phyloP scores from a whole-genome alignment of 2,888 invertebrate species.

The Lacanobia oleracea region DNA sequence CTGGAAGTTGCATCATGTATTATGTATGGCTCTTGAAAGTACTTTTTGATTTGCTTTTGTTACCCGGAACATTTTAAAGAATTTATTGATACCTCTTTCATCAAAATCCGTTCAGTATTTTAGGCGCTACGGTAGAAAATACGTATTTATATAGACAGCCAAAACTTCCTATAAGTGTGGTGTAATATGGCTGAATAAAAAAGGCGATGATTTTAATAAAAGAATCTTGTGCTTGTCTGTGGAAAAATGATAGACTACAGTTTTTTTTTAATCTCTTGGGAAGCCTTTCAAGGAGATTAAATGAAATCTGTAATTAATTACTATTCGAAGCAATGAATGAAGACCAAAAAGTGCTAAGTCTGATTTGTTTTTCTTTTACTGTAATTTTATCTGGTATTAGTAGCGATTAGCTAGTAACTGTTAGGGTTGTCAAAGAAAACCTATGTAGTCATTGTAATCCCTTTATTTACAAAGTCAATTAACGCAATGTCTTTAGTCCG shows the following conservation, averaged over 20 bases:
- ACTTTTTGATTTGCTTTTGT: neutral
- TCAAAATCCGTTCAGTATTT: no score
- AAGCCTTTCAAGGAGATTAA: constrained; percentile 11
- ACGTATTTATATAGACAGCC: no score
- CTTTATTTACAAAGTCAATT: neutral
- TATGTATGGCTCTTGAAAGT: neutral
- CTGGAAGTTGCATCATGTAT: neutral
- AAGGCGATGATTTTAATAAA: no score
- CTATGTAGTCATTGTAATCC: no score
- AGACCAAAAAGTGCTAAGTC: constrained; percentile 37
- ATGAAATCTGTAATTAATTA: neutral
- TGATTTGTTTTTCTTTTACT: constrained; percentile 20
- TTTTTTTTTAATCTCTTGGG: constrained; percentile 1
- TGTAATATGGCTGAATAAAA: neutral
- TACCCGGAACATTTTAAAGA: no score
- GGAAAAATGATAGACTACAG: neutral
- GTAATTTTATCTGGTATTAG: constrained; percentile 2
- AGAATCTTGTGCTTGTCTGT: neutral
- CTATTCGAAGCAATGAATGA: constrained; percentile 27
- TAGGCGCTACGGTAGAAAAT: no score
- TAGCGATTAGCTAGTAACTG: constrained; percentile 10
- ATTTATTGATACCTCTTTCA: no score
- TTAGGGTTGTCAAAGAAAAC: neutral
- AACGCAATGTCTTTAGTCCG: neutral
- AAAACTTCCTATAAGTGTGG: no score